A percentile compares a stretch with the other conserved stretches of the same genome.
Conservation (phyloP, 2,797 vertebrate species). For the Pristis pectinata region DNA sequence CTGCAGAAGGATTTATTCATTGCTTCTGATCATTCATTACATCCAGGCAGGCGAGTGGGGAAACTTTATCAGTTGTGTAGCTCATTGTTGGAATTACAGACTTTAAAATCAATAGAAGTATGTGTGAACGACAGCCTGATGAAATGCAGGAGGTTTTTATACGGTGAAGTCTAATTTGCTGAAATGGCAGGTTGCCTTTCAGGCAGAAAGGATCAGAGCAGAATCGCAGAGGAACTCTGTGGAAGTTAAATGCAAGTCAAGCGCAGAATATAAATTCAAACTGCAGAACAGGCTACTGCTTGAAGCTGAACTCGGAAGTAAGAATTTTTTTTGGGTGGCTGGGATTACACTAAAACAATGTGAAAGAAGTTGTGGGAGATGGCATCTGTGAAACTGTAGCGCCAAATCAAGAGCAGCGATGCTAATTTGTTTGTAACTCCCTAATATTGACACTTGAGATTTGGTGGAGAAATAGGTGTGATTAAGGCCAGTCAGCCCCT, state of each 20-base stretch:
- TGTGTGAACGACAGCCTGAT: slow-evolving; percentile 16
- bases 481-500: not conserved
- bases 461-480: not conserved
- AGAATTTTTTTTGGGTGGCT: not conserved
- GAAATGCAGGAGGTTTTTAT: slow-evolving; percentile 29
- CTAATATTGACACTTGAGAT: no score
- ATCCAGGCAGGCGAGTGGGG: not conserved
- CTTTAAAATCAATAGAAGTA: slow-evolving; percentile 13
- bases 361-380: not conserved
- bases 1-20: slow-evolving; percentile 13
- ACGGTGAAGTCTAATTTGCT: slow-evolving; percentile 33
- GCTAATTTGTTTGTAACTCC: not conserved
- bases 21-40: not conserved
- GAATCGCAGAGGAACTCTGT: not conserved
- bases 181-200: slow-evolving; percentile 20
- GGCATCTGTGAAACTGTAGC: not conserved
- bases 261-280: not conserved
- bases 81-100: slow-evolving; percentile 29
- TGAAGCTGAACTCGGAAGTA: not conserved
- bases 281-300: not conserved
- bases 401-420: no score
- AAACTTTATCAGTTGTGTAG: slow-evolving; percentile 14
- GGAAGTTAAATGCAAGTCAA: slow-evolving; percentile 16
- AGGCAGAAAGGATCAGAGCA: slow-evolving; percentile 17
- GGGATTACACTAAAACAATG: not conserved